phyloP scores from a whole-genome alignment of 2,113 vertebrate genomes.

The Hylia prasina region DNA sequence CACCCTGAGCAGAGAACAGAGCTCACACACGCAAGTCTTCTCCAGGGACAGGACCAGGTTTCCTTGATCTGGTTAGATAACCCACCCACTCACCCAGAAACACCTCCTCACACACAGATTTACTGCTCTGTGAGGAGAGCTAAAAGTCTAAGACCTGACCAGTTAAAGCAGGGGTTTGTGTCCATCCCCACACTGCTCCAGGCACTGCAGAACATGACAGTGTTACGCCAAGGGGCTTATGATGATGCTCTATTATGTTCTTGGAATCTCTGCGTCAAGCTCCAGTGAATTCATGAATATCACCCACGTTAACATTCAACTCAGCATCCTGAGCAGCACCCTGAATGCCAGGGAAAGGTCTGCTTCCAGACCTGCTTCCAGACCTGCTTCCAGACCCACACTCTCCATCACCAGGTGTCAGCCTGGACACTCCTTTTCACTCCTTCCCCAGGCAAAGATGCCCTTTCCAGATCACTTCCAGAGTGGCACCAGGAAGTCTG shows the following conservation, averaged over 20 bases:
- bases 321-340: neutral
- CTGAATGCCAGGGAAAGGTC: neutral
- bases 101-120: neutral
- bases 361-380: neutral
- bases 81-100: slow-evolving; percentile 18
- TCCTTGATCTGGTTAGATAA: slow-evolving; percentile 35
- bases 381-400: neutral
- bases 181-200: accelerated
- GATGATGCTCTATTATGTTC: neutral
- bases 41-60: neutral
- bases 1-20: neutral
- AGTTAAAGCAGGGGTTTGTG: neutral
- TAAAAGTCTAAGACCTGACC: neutral
- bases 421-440: neutral
- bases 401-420: neutral
- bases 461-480: neutral
- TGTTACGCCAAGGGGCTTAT: neutral
- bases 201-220: neutral
- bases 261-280: neutral
- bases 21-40: neutral
- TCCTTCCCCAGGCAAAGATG: neutral
- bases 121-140: neutral
- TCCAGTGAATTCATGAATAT: neutral
- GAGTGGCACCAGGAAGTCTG: neutral
- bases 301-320: neutral